Percentiles rank a stretch among this genome's conserved stretches.
Evolutionary conservation across 1,140 invertebrate genomes (phyloP).

Genomic region (Aplysia californica): DNA sequence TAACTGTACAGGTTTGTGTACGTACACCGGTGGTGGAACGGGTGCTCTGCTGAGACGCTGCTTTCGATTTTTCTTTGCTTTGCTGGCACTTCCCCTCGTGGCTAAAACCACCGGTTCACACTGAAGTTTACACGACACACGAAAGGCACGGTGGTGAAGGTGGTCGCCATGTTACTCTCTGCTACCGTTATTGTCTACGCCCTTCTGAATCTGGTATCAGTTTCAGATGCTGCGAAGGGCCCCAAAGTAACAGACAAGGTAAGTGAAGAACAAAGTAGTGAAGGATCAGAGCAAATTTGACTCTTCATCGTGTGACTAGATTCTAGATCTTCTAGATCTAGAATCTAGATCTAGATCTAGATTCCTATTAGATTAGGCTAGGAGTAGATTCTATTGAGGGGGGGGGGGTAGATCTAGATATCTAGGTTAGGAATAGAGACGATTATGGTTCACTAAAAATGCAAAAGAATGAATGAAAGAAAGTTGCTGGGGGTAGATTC

Average conservation of each 20-base stretch:
- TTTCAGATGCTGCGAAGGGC: conserved; percentile 67
- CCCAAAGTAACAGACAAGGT: conserved; percentile 83
- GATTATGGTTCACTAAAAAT: too few relatives aligned
- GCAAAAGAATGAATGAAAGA: too few relatives aligned
- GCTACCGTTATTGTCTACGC: conserved; percentile 20
- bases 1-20: too few relatives aligned
- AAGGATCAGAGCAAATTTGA: too few relatives aligned
- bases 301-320: too few relatives aligned
- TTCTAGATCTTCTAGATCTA: neutral
- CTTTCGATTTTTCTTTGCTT: neutral
- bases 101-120: neutral
- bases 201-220: conserved; percentile 26
- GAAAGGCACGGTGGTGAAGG: neutral
- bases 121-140: neutral
- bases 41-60: neutral
- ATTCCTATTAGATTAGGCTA: neutral
- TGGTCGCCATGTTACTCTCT: conserved; percentile 25
- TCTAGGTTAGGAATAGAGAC: too few relatives aligned
- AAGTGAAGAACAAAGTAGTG: conserved; percentile 43
- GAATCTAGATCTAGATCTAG: neutral
- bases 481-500: too few relatives aligned
- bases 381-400: too few relatives aligned
- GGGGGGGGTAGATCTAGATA: too few relatives aligned
- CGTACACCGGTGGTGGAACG: too few relatives aligned
- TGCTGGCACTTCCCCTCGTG: neutral